Conservation (phyloP, 2,113 vertebrate genomes). For the Xenopus borealis region DNA sequence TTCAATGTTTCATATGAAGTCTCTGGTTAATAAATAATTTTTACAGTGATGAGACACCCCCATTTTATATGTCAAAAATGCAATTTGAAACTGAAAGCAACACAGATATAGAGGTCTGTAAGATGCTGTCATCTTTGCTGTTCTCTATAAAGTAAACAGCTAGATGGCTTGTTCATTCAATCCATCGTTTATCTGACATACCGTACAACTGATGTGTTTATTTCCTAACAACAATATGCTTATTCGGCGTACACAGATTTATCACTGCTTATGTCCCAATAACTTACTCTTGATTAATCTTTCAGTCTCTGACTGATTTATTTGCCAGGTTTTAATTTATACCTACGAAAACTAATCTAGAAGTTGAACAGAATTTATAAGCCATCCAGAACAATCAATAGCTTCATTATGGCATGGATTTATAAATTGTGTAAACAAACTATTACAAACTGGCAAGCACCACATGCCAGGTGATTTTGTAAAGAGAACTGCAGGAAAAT, state of each 20-base stretch:
- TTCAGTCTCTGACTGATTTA: slow-evolving; percentile 30
- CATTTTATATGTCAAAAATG: too few relatives aligned
- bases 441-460: slow-evolving; percentile 6
- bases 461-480: not conserved
- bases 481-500: not conserved
- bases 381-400: slow-evolving; percentile 36
- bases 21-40: too few relatives aligned
- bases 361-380: slow-evolving; percentile 31
- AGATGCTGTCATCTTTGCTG: too few relatives aligned
- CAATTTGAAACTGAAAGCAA: too few relatives aligned
- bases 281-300: slow-evolving; percentile 34
- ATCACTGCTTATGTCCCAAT: slow-evolving; percentile 15
- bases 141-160: too few relatives aligned
- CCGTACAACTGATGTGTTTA: not conserved
- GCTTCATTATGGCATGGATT: slow-evolving; percentile 36
- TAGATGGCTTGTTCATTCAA: slow-evolving; percentile 7
- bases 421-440: slow-evolving; percentile 38
- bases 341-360: slow-evolving; percentile 41
- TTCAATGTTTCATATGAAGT: too few relatives aligned
- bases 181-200: not conserved
- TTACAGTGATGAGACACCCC: too few relatives aligned
- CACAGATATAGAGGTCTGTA: too few relatives aligned
- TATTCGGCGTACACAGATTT: slow-evolving; percentile 27
- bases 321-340: slow-evolving; percentile 33
- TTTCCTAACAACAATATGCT: slow-evolving; percentile 14